Evolutionary conservation across 2,888 invertebrate species (phyloP), one percentile per base, ranked within the genome.

Genomic region (Mesopsocus fuscifrons): DNA sequence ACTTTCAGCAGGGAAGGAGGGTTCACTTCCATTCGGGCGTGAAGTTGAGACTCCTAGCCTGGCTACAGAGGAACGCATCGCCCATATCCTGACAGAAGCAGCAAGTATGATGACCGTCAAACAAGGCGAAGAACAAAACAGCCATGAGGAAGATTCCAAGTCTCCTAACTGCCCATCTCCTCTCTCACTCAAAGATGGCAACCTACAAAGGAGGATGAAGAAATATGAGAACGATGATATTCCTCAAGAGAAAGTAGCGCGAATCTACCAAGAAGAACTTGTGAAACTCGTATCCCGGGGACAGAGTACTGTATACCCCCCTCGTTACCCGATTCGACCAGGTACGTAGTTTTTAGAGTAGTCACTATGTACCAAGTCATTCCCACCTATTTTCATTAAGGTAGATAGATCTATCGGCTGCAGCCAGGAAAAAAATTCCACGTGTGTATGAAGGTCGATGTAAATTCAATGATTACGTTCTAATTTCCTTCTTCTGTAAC

Each of bases 201-300:
- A 74, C 55, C 75, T 78, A 58, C 80, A 74, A 54, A 69, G 80
- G 59, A 72, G 80, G 59, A 65, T 83, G 57, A 79, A 83, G 57
- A 84, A 87, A 55, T 87, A 85, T 64, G 84, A 85, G 61, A 85
- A 87, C 63, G 88, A 84, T 61, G 92, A 92, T 66, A 84, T 94
- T 64, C 84, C 94, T 31, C 92, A 94, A 59, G 95, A 97, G 58
- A 91, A 92, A 63, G 88, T 94, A 54, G 80, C 84, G 33, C 73
- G 89, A 55, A 87, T 94, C 55, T 94, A 94, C 59, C 91, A 94
- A 56, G 91, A 92, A 58, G 92, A 95, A 59, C 66, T 94, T 48
- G 82, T 87, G 45, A 94, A 94, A 59, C 72, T 97, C 44, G 89
- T 92, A 76, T 84, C 77, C 40, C 65, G 79, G 53, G 63, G 80